Evolutionary conservation across 2,888 invertebrate species (phyloP).

Genomic region (Holacanthella duospinosa): DNA sequence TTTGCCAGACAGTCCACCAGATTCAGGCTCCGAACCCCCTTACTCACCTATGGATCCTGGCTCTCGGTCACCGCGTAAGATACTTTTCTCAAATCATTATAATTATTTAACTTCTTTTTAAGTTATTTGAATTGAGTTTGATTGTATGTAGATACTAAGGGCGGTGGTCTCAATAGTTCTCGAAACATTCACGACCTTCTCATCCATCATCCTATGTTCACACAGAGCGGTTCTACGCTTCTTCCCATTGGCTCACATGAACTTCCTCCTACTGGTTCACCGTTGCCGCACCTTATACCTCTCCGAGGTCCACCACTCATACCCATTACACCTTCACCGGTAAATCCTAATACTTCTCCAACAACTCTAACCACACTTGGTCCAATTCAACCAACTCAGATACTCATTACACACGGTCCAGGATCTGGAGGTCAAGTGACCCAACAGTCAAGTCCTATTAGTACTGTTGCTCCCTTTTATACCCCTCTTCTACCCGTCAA

Average conservation of each 20-base stretch:
- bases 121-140: neutral
- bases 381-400: conserved; percentile 21
- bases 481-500: conserved; percentile 42
- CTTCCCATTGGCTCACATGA: conserved; percentile 33
- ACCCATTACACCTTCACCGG: conserved; percentile 33
- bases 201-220: conserved; percentile 35
- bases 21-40: conserved; percentile 88
- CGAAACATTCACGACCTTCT: conserved; percentile 25
- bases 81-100: neutral
- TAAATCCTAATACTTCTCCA: conserved; percentile 26
- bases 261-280: conserved; percentile 33
- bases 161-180: conserved; percentile 22
- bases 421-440: conserved; percentile 36
- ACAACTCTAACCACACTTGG: conserved; percentile 30
- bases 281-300: conserved; percentile 31
- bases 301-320: conserved; percentile 36
- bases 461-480: conserved; percentile 40
- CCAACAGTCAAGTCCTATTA: conserved; percentile 29
- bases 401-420: conserved; percentile 23
- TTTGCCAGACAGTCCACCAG: conserved; percentile 90
- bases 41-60: conserved; percentile 80
- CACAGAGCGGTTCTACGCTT: conserved; percentile 21
- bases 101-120: neutral
- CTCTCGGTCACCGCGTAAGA: conserved; percentile 49
- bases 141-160: neutral